These are phyloP conservation scores for Drosophila saltans DNA, from an alignment of 1,140 invertebrate species.

Conservation along the genomic window DNA sequence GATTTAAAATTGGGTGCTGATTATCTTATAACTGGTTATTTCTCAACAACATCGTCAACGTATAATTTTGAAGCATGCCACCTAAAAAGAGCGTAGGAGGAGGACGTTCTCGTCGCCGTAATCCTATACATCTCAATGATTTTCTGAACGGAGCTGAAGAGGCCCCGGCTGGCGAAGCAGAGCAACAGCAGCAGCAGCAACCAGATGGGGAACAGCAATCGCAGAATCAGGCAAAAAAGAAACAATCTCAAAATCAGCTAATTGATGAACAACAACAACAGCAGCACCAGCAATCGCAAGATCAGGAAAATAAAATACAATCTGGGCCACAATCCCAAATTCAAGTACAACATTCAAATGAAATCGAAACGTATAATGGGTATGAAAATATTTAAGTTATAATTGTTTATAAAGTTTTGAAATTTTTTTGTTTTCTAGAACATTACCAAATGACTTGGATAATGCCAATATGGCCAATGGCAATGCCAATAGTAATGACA, in stretches of 20 bases:
- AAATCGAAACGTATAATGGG: too few relatives aligned
- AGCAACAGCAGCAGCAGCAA: conserved; percentile 2
- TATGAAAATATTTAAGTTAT: too few relatives aligned
- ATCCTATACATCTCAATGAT: conserved; percentile 30
- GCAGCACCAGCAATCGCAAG: too few relatives aligned
- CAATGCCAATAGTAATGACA: too few relatives aligned
- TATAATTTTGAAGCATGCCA: conserved; percentile 73
- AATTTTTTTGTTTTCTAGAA: neutral
- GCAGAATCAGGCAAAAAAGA: neutral
- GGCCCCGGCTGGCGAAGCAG: too few relatives aligned
- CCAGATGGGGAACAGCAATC: neutral
- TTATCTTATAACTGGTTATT: conserved; percentile 66
- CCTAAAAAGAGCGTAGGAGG: conserved; percentile 46
- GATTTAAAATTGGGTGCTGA: conserved; percentile 56
- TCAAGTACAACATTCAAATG: too few relatives aligned
- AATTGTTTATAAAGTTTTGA: too few relatives aligned
- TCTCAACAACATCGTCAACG: conserved; percentile 19
- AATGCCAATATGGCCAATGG: neutral
- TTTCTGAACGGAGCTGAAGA: conserved; percentile 33
- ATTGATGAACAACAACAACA: too few relatives aligned
- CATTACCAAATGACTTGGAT: neutral
- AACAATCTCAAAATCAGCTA: neutral
- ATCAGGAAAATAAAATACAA: neutral
- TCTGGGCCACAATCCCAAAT: neutral
- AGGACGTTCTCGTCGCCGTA: neutral